Percentiles rank a stretch among this genome's conserved stretches.
phyloP scores from a whole-genome alignment of 2,113 vertebrate species.

The Vidua macroura region DNA sequence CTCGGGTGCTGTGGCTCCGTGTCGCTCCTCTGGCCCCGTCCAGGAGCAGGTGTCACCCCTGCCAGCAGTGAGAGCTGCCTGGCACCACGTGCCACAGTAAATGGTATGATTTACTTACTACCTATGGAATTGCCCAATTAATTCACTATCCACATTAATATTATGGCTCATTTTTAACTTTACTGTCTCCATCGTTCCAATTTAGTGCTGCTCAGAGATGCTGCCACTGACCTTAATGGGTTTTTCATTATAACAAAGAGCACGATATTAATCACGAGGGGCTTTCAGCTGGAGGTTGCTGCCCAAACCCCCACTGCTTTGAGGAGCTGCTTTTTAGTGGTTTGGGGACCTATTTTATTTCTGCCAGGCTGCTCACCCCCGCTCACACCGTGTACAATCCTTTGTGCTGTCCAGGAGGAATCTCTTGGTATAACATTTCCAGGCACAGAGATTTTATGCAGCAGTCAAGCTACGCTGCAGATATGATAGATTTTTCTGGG shows the following conservation, averaged over 20 bases:
- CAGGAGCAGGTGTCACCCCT: not conserved
- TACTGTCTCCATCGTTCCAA: conserved; percentile 62
- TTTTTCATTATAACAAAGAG: conserved; percentile 62
- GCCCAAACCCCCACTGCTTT: not conserved
- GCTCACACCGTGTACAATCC: not conserved
- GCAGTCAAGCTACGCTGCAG: conserved; percentile 47
- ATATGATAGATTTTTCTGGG: conserved; percentile 68
- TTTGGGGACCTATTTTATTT: conserved; percentile 8
- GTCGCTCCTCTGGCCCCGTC: not conserved
- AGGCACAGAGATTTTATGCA: conserved; percentile 52
- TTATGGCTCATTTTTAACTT: conserved; percentile 66
- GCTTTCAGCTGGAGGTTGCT: conserved; percentile 1
- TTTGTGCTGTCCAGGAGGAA: conserved; percentile 38
- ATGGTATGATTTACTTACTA: conserved; percentile 46
- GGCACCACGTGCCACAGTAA: rapidly evolving
- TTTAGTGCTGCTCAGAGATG: conserved; percentile 63
- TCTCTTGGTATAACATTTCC: conserved; percentile 59
- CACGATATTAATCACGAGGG: conserved; percentile 28
- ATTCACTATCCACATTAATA: conserved; percentile 66
- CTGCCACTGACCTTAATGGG: conserved; percentile 63
- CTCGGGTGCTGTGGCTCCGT: not conserved
- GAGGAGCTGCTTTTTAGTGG: conserved; percentile 6
- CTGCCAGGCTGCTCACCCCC: not conserved
- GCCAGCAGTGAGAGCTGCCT: not conserved
- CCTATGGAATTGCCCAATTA: conserved; percentile 59